Percentiles rank a stretch among this genome's conserved stretches.
Evolutionary conservation across 2,797 vertebrate genomes (phyloP).

Genomic region (Huso huso): DNA sequence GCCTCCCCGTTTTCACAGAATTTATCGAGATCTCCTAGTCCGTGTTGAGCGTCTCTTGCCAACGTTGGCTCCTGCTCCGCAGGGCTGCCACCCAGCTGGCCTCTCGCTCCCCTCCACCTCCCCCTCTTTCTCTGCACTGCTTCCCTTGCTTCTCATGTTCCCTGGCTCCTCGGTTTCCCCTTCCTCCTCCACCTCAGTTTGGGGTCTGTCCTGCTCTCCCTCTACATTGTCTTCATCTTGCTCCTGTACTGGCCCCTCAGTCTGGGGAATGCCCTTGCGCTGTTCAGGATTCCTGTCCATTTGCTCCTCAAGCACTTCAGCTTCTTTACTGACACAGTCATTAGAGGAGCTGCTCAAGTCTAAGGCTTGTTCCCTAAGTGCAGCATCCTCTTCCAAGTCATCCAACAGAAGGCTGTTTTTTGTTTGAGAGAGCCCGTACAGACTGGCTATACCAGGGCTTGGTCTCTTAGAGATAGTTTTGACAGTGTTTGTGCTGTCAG

Average conservation of each 20-base stretch:
- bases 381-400: constrained; percentile 17
- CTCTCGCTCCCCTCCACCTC: not conserved
- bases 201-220: too few species aligned
- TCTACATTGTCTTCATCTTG: not conserved
- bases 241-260: not conserved
- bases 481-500: not conserved
- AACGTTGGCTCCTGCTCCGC: not conserved
- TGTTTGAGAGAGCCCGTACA: too few species aligned
- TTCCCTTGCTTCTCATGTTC: not conserved
- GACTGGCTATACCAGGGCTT: not conserved
- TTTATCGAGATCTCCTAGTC: constrained; percentile 34
- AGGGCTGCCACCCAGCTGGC: not conserved
- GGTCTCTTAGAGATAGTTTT: not conserved
- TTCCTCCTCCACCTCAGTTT: constrained; percentile 21
- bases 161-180: constrained; percentile 22
- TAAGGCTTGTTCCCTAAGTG: not conserved
- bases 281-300: not conserved
- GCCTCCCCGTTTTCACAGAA: constrained; percentile 34
- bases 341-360: too few species aligned
- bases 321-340: too few species aligned
- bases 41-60: constrained; percentile 50
- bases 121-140: constrained; percentile 35
- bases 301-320: not conserved
- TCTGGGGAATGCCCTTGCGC: not conserved
- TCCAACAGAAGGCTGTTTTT: not conserved